Evolutionary conservation across 2,888 invertebrate species (phyloP).

Genomic region (Eudemis profundana): DNA sequence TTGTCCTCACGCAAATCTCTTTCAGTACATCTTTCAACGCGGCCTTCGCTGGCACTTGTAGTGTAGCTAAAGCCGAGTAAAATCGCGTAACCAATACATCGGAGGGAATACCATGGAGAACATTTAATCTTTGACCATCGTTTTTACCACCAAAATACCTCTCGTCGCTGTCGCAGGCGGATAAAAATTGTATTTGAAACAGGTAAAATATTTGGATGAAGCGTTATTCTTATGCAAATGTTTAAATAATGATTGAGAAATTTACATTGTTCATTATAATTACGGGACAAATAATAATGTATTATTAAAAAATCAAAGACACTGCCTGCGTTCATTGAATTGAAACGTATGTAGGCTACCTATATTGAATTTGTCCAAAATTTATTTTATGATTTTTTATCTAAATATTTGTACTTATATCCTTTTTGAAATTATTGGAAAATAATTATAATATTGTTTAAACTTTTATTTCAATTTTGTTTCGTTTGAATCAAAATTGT

Average conservation of each 20-base stretch:
- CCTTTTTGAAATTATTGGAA: conserved; percentile 16
- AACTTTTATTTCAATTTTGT: conserved; percentile 29
- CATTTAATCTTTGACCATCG: background rate
- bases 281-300: background rate
- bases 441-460: conserved; percentile 8
- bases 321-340: background rate
- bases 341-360: background rate
- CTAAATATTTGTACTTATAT: no score
- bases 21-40: conserved; percentile 22
- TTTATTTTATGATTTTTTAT: no score
- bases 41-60: conserved; percentile 7
- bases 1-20: conserved; percentile 19
- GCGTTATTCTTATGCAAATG: background rate
- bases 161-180: conserved; percentile 7
- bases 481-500: conserved; percentile 38
- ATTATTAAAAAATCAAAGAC: background rate
- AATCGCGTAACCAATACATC: conserved; percentile 1
- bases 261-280: background rate
- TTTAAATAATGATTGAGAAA: background rate
- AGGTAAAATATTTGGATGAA: conserved; percentile 26
- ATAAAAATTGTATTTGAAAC: background rate
- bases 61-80: background rate
- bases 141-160: conserved; percentile 1
- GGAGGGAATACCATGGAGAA: background rate
- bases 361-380: conserved; percentile 1